A percentile compares a stretch with the other conserved stretches of the same genome.
phyloP scores from a whole-genome alignment of 2,113 vertebrate species.

The Tapirus terrestris region DNA sequence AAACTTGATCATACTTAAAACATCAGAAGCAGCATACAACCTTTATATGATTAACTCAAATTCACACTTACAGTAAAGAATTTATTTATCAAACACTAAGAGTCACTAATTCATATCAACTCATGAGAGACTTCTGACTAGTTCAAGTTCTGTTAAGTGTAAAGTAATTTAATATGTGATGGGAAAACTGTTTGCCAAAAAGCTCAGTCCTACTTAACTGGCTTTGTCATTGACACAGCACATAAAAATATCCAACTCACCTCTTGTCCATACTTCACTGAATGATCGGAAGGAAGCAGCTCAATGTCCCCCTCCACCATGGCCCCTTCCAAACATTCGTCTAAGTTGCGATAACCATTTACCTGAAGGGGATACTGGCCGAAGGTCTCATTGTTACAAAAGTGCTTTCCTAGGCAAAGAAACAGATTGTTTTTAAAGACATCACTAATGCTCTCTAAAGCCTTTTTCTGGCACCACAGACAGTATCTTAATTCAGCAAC shows the following conservation, averaged over 20 bases:
- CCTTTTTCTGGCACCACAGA: background rate
- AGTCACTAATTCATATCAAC: background rate
- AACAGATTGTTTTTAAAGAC: slow-evolving; percentile 31
- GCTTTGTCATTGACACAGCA: background rate
- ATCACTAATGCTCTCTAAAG: background rate
- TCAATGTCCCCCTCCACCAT: slow-evolving; percentile 97
- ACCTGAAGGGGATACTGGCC: slow-evolving; percentile 99
- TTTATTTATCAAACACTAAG: slow-evolving; percentile 52
- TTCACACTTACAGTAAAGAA: slow-evolving; percentile 46
- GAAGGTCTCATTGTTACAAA: slow-evolving; percentile 96
- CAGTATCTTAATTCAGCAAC: background rate
- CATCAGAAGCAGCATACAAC: slow-evolving; percentile 73
- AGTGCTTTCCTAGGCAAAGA: slow-evolving; percentile 88
- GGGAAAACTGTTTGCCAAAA: background rate
- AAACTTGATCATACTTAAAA: slow-evolving; percentile 84
- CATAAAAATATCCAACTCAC: slow-evolving; percentile 82
- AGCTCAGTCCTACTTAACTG: background rate
- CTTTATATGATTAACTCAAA: slow-evolving; percentile 67
- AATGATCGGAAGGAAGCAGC: slow-evolving; percentile 86
- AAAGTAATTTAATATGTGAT: background rate
- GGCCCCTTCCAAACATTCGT: slow-evolving; percentile 96
- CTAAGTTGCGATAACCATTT: slow-evolving; percentile 95
- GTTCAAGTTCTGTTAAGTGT: background rate
- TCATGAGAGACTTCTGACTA: slow-evolving; percentile 6
- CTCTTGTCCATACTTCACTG: slow-evolving; percentile 91